phyloP scores from a whole-genome alignment of 1,140 invertebrate species.

The Brachionus rubens region DNA sequence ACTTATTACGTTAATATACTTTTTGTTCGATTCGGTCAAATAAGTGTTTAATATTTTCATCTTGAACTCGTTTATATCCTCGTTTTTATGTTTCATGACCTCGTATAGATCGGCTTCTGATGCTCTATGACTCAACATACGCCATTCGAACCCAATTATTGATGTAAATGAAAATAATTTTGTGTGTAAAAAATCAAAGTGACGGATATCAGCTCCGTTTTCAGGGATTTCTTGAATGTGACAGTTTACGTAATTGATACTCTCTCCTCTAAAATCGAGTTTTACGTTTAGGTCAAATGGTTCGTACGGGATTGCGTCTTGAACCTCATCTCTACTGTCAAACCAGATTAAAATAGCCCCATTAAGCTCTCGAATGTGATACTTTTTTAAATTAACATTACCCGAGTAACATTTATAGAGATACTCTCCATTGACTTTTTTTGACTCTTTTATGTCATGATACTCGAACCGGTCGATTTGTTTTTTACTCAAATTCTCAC shows the following conservation, averaged over 20 bases:
- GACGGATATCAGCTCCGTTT: conserved; percentile 80
- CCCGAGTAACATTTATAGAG: conserved; percentile 23
- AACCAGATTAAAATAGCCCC: conserved; percentile 26
- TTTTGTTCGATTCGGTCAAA: conserved; percentile 9
- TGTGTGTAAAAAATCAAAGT: conserved; percentile 64
- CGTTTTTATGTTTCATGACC: conserved; percentile 15
- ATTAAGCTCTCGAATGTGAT: conserved; percentile 10
- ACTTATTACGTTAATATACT: conserved; percentile 40
- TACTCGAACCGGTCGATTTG: conserved; percentile 27
- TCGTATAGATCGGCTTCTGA: not conserved
- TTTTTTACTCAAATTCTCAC: conserved; percentile 53
- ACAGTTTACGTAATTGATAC: conserved; percentile 44
- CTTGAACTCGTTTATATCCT: conserved; percentile 37
- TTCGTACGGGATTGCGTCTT: conserved; percentile 12
- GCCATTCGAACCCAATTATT: conserved; percentile 24
- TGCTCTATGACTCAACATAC: conserved; percentile 32
- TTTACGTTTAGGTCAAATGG: conserved; percentile 25
- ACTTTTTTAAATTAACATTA: conserved; percentile 41
- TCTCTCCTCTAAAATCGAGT: conserved; percentile 40
- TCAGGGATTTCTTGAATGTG: conserved; percentile 77
- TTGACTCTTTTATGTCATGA: conserved; percentile 31
- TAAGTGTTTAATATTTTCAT: conserved; percentile 36
- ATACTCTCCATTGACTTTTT: conserved; percentile 11
- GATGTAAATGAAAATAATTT: not conserved
- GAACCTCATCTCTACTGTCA: conserved; percentile 3